Evolutionary conservation across 2,113 vertebrate species (phyloP).

Genomic region (Phocoena sinus): DNA sequence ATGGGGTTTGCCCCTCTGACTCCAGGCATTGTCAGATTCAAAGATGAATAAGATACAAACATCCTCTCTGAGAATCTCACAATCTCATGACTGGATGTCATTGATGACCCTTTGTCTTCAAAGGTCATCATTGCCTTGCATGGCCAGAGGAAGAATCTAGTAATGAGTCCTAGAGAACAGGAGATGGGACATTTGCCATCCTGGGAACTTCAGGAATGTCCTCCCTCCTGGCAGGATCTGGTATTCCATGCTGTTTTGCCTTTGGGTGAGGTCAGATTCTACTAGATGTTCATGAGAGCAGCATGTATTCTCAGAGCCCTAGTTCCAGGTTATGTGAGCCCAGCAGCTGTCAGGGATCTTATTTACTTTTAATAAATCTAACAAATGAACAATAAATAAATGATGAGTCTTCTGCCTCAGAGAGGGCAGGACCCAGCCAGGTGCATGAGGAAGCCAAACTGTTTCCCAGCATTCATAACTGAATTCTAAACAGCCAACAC

Average conservation of each 20-base stretch:
- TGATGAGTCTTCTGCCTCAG: conserved; percentile 28
- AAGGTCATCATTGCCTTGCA: background rate
- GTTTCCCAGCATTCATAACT: background rate
- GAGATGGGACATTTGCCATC: background rate
- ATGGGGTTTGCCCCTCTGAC: background rate
- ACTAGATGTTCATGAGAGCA: background rate
- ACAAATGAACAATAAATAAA: conserved; percentile 57
- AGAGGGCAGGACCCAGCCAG: conserved; percentile 31
- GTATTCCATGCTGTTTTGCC: background rate
- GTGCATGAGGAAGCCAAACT: background rate
- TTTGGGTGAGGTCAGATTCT: background rate
- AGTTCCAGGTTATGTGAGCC: background rate
- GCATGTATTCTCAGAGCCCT: background rate
- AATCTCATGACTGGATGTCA: background rate
- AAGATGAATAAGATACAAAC: background rate
- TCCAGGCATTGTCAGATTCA: background rate
- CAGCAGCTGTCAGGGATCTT: conserved; percentile 16
- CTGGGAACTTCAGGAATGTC: background rate
- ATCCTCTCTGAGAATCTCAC: background rate
- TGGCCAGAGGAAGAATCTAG: background rate
- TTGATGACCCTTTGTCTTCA: background rate
- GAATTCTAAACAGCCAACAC: background rate
- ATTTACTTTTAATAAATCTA: conserved; percentile 58
- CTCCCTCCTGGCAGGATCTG: background rate
- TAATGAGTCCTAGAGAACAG: background rate